phyloP scores from a whole-genome alignment of 2,888 invertebrate genomes.

The Limenitis camilla region DNA sequence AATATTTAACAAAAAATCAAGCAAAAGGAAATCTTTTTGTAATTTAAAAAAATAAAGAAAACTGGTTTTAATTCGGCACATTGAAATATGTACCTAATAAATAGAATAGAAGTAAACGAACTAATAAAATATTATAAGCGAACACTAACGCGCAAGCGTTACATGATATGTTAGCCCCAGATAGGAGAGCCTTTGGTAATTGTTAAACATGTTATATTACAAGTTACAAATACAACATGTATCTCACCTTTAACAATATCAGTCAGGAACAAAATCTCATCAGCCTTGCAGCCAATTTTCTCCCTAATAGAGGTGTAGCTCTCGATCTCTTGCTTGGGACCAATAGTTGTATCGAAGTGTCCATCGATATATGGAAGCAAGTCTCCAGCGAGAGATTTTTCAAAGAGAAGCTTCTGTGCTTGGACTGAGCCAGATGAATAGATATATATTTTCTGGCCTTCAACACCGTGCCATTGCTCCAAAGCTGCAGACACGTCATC shows the following conservation, averaged over 20 bases:
- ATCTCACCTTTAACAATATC: slow-evolving; percentile 84
- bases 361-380: slow-evolving; percentile 81
- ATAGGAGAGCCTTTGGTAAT: no score
- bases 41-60: no score
- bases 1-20: no score
- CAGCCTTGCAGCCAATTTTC: slow-evolving; percentile 76
- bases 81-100: no score
- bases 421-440: slow-evolving; percentile 95
- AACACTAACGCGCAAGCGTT: no score
- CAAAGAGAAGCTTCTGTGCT: slow-evolving; percentile 91
- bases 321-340: slow-evolving; percentile 82
- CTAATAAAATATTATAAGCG: no score
- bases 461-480: slow-evolving; percentile 79
- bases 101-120: no score
- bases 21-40: no score
- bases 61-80: no score
- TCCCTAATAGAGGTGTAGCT: slow-evolving; percentile 87
- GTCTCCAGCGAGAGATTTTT: slow-evolving; percentile 84
- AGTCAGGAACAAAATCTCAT: slow-evolving; percentile 88
- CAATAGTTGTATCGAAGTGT: slow-evolving; percentile 91
- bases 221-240: background rate
- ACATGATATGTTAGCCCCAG: no score
- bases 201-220: no score
- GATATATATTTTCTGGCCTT: slow-evolving; percentile 82
- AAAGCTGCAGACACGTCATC: slow-evolving; percentile 87